Evolutionary conservation across 2,797 vertebrate species (phyloP), one percentile per base, ranked within the genome.

Genomic region (Crocidura indochinensis): DNA sequence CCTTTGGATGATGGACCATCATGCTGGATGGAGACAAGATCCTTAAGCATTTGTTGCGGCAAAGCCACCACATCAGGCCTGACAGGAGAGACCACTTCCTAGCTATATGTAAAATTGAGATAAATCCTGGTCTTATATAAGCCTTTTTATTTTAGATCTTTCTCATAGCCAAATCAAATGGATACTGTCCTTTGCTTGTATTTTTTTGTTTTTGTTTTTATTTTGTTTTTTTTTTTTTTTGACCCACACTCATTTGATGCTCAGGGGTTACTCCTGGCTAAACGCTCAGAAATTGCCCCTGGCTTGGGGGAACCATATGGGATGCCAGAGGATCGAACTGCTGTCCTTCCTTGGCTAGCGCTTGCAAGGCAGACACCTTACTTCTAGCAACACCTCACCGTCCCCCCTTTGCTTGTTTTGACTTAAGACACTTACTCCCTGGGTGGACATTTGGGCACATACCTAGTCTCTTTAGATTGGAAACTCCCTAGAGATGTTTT

Each of bases 101-200:
- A 11, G 75, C 67, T 91, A 90, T 60, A 90, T 51, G 67, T 67
- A 22, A 64, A 85, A 85, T 71, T 84, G 49, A 85, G 85, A 90
- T 74, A 68, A 91, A 92, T 79, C 53, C 83, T 68, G 90, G 68
- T 78, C 44, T 62, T 88, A 38, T 49, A n/a, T 60, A 85, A 81
- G 74, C 82, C 83, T 85, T 94, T 88, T 82, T 91, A 75, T 82
- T 91, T 87, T 87, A 82, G 71, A 85, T 44, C 75, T 85, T 91
- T 94, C 83, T 92, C 75, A 87, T 60, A 91, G 92, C 4, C 76
- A 85, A 64, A 75, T 75, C 67, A 10, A 83, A 2, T 62, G 67
- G 79, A 71, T 12, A n/a, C 14, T 2, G 38, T 29, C 56, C 15
- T 77, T 71, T 6, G 27, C 69, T 81, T 94, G 47, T 79, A n/a